Base-by-base conservation (phyloP, 2,797 vertebrate genomes). In the Acanthiza pusilla region DNA sequence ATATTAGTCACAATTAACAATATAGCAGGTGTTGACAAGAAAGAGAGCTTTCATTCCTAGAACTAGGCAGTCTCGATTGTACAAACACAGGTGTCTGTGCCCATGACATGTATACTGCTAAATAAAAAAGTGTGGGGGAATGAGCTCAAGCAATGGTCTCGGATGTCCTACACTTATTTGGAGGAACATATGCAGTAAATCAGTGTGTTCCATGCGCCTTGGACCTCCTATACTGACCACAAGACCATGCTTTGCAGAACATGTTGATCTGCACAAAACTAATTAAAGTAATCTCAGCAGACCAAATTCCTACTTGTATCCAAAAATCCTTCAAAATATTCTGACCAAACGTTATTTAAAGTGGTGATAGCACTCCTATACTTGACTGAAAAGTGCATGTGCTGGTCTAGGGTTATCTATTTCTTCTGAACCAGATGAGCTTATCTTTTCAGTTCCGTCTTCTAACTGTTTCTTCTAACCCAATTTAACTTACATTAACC, bases 401-500 rank as follows among this genome's bases (percentile, higher is more conserved):
- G 14, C 5, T 82, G 57, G 7, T 81, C 26, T 66, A 83, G 30
- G 27, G 42, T 75, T 81, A 63, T 63, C 65, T 80, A 25, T 72
- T 68, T 30, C 27, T 6, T 74, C 20, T 88, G 50, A 76, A 82
- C 5, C 2, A 43, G 58, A 62, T 0, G 2, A 58, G 8, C 38
- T 47, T 7, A 48, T 16, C 16, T 91, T 78, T 80, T 53, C 36
- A 42, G 8, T 93, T 83, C 30, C 45, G 11, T 66, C 20, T 84
- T 80, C n/a, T 47, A 68, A 51, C 29, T 71, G 17, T 84, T 91
- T 10, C 29, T 53, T 89, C 76, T 18, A 75, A 67, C 17, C 10
- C 26, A 87, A 55, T 95, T 92, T 86, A 93, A 88, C 32, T 88
- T 88, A 51, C 18, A 88, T 70, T 91, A 95, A 85, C 45, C 45